Base-by-base conservation (phyloP, 2,888 invertebrate genomes). In the Heliconius sara region DNA sequence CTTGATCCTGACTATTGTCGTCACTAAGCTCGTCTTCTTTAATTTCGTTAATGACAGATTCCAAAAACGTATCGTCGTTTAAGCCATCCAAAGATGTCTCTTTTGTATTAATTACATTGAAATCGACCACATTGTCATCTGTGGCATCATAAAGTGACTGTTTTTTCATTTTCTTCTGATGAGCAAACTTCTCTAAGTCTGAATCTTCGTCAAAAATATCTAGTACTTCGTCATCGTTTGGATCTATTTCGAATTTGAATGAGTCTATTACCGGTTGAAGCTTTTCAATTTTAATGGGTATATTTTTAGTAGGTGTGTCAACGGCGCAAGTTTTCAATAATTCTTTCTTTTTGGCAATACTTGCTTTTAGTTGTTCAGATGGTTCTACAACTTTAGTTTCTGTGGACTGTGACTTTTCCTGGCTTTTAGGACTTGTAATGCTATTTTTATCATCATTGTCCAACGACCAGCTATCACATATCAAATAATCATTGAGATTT, bases 391-490 rank as follows among this genome's bases (percentile, higher is more conserved):
- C 80, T 60, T 81, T 85, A 30, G 82, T 84, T 79, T 85, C 84
- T 60, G 85, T 82, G 70, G 83, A 84, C 7, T 84, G 82, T 81
- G 79, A 57, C 9, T 80, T 3, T 80, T 89, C 89, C 6, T 88
- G 89, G 0, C 84, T 75, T 83, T 88, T 89, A 0, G 93, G 94
- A 77, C 92, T 93, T 0, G 86, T 84, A 63, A 84, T 87, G 60
- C 84, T 87, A 10, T 85, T 88, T 85, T 91, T 94, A 5, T 94
- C 93, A 19, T 95, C 95, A 72, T 92, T 93, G 47, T 95, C 95
- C 25, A 93, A 84, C 6, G 95, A 95, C 95, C 95, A 95, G 83
- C 95, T 95, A 78, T 95, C 95, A 81, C 95, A 95, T 22, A 95
- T 90, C 67, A 95, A 87, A 81, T 91, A 95, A 85, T 95, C 95